These are phyloP conservation scores for Campoletis sonorensis DNA, from an alignment of 1,140 invertebrate genomes.

Conservation along the genomic window DNA sequence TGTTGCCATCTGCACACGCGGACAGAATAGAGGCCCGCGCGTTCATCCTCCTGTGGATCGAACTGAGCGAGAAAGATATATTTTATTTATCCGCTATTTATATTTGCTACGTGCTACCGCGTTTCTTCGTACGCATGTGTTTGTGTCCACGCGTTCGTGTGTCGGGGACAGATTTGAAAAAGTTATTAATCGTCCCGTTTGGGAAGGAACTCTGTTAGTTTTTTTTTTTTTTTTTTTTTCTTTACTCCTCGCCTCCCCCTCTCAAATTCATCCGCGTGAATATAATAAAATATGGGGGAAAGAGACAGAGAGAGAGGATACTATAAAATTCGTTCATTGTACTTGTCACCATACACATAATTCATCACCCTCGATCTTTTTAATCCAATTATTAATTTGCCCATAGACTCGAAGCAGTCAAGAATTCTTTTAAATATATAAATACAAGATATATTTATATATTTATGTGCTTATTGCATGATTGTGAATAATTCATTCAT, in stretches of 20 bases:
- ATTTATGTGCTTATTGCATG: too few relatives aligned
- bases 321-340: slow-evolving; percentile 37
- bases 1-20: slow-evolving; percentile 75
- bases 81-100: slow-evolving; percentile 77
- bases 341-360: slow-evolving; percentile 30
- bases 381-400: slow-evolving; percentile 31
- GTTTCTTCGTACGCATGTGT: slow-evolving; percentile 53
- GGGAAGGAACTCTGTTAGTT: slow-evolving; percentile 49
- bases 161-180: slow-evolving; percentile 73
- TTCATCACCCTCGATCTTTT: slow-evolving; percentile 26
- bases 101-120: slow-evolving; percentile 72
- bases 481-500: too few relatives aligned
- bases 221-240: slow-evolving; percentile 49
- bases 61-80: slow-evolving; percentile 53
- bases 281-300: neutral
- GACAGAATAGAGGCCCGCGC: slow-evolving; percentile 67
- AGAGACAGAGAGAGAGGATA: neutral
- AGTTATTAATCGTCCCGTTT: slow-evolving; percentile 76
- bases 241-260: slow-evolving; percentile 22
- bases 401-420: neutral
- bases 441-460: too few relatives aligned
- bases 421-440: neutral
- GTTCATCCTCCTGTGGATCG: slow-evolving; percentile 30
- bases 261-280: slow-evolving; percentile 31
- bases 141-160: slow-evolving; percentile 55